phyloP scores from a whole-genome alignment of 2,113 vertebrate genomes.

The Fulmarus glacialis region DNA sequence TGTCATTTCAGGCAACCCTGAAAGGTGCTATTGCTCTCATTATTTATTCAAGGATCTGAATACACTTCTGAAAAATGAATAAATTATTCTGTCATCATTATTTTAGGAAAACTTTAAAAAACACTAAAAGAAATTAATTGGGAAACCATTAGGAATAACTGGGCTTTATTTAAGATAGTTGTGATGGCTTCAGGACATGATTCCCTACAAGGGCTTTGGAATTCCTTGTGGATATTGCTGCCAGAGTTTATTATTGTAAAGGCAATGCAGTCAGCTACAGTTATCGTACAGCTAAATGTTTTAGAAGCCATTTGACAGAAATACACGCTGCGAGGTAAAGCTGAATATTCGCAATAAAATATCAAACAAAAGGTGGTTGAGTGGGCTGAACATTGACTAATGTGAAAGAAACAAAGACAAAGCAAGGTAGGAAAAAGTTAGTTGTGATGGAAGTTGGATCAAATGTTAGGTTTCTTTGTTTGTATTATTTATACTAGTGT shows the following conservation, averaged over 20 bases:
- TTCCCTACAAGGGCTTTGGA: constrained; percentile 22
- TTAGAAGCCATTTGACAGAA: constrained; percentile 15
- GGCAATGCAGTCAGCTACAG: not conserved
- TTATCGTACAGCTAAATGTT: constrained; percentile 22
- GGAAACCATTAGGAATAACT: not conserved
- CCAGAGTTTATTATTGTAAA: constrained; percentile 54
- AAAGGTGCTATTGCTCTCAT: not conserved
- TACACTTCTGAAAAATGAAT: constrained; percentile 3
- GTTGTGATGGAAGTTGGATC: not conserved
- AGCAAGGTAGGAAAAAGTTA: not conserved
- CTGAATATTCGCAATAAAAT: not conserved
- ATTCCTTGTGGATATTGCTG: constrained; percentile 52
- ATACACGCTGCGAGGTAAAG: not conserved
- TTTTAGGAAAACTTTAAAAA: constrained; percentile 35
- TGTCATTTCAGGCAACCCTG: not conserved
- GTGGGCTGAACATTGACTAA: not conserved
- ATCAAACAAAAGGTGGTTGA: constrained; percentile 4
- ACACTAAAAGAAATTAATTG: not conserved
- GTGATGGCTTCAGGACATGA: constrained; percentile 16
- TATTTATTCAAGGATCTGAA: constrained; percentile 42
- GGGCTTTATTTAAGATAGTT: constrained; percentile 17
- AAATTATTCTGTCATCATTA: constrained; percentile 13
- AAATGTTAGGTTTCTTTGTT: not conserved
- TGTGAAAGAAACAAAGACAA: not conserved
- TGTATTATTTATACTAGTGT: constrained; percentile 58